phyloP scores from a whole-genome alignment of 2,888 invertebrate genomes.

The Spilosoma lubricipeda region DNA sequence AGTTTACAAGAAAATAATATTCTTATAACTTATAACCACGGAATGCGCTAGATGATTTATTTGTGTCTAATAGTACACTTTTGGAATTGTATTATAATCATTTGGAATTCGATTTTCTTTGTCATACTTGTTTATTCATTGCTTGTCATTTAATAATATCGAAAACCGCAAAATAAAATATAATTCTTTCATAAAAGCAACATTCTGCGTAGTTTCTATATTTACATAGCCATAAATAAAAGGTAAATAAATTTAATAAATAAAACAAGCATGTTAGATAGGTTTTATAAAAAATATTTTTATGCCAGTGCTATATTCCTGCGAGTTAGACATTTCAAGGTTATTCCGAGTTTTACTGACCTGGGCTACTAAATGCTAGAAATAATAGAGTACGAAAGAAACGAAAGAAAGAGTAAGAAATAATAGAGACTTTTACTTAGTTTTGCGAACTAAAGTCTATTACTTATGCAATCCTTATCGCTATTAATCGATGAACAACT shows the following conservation, averaged over 20 bases:
- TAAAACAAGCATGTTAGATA: not conserved
- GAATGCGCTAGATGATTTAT: too few relatives aligned
- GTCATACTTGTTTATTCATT: not conserved
- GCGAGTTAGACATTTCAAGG: not conserved
- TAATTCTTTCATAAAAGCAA: not conserved
- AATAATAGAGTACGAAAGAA: not conserved
- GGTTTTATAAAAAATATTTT: not conserved
- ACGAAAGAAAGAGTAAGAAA: too few relatives aligned
- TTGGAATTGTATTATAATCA: too few relatives aligned
- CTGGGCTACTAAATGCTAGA: not conserved
- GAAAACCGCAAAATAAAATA: not conserved
- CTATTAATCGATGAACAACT: constrained; percentile 2
- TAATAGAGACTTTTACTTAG: not conserved
- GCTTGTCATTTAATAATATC: not conserved
- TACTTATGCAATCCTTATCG: not conserved
- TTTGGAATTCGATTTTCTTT: too few relatives aligned
- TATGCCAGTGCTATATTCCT: not conserved
- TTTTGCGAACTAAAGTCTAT: not conserved
- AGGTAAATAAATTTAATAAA: too few relatives aligned
- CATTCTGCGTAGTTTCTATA: not conserved
- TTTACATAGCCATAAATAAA: not conserved
- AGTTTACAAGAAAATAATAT: too few relatives aligned
- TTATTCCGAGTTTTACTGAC: not conserved
- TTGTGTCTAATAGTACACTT: not conserved
- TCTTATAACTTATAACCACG: too few relatives aligned